phyloP scores from a whole-genome alignment of 2,888 invertebrate species.

The Alsophila aescularia region DNA sequence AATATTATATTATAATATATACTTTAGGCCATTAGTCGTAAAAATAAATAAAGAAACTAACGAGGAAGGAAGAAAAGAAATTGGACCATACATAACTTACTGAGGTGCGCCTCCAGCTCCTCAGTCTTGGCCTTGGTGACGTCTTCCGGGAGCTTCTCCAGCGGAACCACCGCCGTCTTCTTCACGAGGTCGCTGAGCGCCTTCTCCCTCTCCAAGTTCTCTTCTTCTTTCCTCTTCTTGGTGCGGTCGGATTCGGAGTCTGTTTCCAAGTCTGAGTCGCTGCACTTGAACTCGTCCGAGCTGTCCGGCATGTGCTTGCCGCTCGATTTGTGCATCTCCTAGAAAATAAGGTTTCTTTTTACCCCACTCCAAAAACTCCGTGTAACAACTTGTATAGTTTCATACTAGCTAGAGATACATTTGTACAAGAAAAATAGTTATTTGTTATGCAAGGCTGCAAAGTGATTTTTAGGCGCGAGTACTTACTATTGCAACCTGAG shows the following conservation, averaged over 20 bases:
- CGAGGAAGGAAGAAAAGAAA: conserved; percentile 11
- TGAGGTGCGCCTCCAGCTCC: conserved; percentile 63
- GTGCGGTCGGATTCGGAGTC: conserved; percentile 67
- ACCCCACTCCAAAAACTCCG: no score
- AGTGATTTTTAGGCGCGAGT: no score
- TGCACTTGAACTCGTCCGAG: conserved; percentile 78
- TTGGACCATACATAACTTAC: conserved; percentile 45
- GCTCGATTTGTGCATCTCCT: conserved; percentile 82
- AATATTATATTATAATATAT: no score
- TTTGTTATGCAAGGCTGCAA: no score
- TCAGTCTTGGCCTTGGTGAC: conserved; percentile 70
- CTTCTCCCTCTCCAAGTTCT: conserved; percentile 54
- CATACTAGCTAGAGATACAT: no score
- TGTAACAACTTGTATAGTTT: no score
- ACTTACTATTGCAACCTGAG: no score
- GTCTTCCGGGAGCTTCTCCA: conserved; percentile 72
- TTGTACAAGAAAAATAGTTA: no score
- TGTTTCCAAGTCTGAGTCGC: conserved; percentile 53
- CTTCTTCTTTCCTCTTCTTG: conserved; percentile 59
- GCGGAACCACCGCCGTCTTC: conserved; percentile 73
- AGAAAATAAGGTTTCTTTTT: conserved; percentile 3
- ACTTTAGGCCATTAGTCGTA: no score
- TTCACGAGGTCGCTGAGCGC: conserved; percentile 62
- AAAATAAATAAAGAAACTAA: no score
- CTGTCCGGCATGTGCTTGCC: conserved; percentile 83